Evolutionary conservation across 2,113 vertebrate genomes (phyloP), one percentile per base, ranked within the genome.

Genomic region (Chaetodon trifascialis): DNA sequence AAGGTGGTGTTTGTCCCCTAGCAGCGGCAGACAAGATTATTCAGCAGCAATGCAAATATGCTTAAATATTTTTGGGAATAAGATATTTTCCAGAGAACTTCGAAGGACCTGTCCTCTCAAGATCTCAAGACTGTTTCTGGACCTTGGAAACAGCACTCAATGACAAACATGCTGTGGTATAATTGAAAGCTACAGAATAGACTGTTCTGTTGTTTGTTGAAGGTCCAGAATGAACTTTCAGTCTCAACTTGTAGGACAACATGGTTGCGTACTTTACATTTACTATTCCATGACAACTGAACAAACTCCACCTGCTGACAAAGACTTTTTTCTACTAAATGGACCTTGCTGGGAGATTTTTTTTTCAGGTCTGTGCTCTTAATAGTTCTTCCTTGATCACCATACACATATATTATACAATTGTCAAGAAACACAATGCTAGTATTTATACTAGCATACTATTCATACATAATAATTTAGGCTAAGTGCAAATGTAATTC

Each of bases 1-100:
- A 65, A 54, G 67, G 73, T 2, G 4, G 14, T 0, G 44, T 66
- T 38, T 55, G 52, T 34, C 47, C 25, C 72, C 86, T 88, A 56
- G 4, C 4, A 36, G 63, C n/a, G n/a, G n/a, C 6, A 51, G 56
- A 82, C 3, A 47, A 16, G 4, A 66, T 40, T 30, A 38, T 38
- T 49, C 23, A 68, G 46, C 54, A 75, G n/a, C 44, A 42, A 30
- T 21, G 15, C 38, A 11, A 63, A 59, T n/a, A 52, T 21, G 46
- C 38, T 30, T 44, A 4, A 38, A 23, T 6, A 65, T 40, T 25
- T 70, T 55, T 46, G 2, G 3, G 25, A 23, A 30, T 30, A 30
- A 30, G 3, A 30, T 2, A 30, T 2, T 30, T 30, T 30, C 30
- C 30, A 30, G 30, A 30, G 30, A 30, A 51, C 30, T 52, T 52